phyloP scores from a whole-genome alignment of 2,888 invertebrate genomes.

The Psococerastis gibbosa region DNA sequence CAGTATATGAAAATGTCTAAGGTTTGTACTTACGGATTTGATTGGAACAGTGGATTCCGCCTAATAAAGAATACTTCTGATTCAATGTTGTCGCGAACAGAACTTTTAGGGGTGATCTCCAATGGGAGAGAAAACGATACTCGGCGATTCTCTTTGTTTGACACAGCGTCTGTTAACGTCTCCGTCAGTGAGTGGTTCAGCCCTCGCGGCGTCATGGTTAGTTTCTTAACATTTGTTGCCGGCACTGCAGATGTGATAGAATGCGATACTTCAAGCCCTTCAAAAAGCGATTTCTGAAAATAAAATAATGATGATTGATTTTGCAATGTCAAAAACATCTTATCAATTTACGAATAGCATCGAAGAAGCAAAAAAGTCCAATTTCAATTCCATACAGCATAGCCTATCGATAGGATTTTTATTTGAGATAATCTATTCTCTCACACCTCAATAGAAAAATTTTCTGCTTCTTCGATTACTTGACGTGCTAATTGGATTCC shows the following conservation, averaged over 20 bases:
- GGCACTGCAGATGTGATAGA: not conserved
- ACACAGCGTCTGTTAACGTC: not conserved
- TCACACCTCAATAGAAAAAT: too few relatives aligned
- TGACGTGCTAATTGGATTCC: too few relatives aligned
- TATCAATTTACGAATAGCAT: too few relatives aligned
- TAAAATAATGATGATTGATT: constrained; percentile 12
- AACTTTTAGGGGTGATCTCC: not conserved
- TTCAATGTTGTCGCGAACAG: not conserved
- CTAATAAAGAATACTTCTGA: not conserved
- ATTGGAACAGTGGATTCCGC: constrained; percentile 1
- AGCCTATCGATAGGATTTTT: too few relatives aligned
- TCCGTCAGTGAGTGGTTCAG: not conserved
- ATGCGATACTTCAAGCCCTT: constrained; percentile 55
- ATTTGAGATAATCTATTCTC: too few relatives aligned
- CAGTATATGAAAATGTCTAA: too few relatives aligned
- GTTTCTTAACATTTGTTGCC: not conserved
- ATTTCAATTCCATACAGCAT: too few relatives aligned
- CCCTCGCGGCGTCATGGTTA: not conserved
- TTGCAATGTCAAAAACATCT: not conserved
- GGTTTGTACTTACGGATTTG: constrained; percentile 1
- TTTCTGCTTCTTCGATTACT: too few relatives aligned
- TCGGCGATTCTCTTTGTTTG: constrained; percentile 3
- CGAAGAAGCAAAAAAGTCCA: too few relatives aligned
- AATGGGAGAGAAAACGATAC: not conserved
- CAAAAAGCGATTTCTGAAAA: constrained; percentile 55